These are phyloP conservation scores for Rhyacichthys aspro DNA, from an alignment of 2,797 vertebrate genomes.

Conservation along the genomic window DNA sequence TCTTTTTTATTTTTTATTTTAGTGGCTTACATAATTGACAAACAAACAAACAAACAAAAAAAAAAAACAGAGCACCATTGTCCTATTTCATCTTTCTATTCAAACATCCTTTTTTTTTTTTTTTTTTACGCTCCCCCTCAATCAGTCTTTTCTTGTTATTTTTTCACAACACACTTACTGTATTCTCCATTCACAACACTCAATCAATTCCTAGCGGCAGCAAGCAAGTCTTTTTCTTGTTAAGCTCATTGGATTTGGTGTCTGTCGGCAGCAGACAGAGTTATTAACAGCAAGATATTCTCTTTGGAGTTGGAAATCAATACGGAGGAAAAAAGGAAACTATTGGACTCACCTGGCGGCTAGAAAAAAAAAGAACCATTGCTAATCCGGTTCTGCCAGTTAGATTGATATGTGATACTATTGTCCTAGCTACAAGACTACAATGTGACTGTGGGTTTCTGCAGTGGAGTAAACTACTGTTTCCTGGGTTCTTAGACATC, in stretches of 20 bases:
- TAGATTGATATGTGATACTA: background rate
- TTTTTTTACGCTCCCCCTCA: too few species aligned
- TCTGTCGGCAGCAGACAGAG: background rate
- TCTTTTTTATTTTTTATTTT: too few species aligned
- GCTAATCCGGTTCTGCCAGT: background rate
- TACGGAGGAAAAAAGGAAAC: background rate
- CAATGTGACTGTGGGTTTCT: conserved; percentile 8
- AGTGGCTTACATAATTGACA: too few species aligned
- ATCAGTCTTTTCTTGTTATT: too few species aligned
- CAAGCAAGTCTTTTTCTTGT: background rate
- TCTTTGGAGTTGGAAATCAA: background rate
- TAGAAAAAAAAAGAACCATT: background rate
- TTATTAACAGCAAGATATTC: background rate
- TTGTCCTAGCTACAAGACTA: background rate
- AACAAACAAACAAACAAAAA: too few species aligned
- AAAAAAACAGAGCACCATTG: too few species aligned
- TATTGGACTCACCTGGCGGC: background rate
- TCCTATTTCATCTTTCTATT: too few species aligned
- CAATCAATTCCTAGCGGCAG: background rate
- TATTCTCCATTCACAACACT: background rate
- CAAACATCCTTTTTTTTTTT: too few species aligned
- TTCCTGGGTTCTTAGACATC: conserved; percentile 3
- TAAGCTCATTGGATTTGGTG: background rate
- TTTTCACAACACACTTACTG: too few species aligned
- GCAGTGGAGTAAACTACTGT: conserved; percentile 13